A percentile compares a stretch with the other conserved stretches of the same genome.
Evolutionary conservation across 2,113 vertebrate species (phyloP).

Genomic region (Lophotis ruficrista): DNA sequence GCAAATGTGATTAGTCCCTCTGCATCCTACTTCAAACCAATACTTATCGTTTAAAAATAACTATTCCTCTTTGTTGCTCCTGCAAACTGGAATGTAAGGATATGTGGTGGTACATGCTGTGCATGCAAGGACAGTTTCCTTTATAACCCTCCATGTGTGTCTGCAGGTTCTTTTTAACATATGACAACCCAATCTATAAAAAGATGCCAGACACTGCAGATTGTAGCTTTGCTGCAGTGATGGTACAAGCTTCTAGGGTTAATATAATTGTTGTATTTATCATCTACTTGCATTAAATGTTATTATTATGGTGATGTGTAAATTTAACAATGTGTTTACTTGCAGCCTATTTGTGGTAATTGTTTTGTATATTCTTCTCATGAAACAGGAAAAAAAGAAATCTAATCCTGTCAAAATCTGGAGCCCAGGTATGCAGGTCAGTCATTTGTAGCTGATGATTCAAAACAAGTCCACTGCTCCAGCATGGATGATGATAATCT

Average conservation of each 20-base stretch:
- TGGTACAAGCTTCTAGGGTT: neutral
- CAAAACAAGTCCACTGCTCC: neutral
- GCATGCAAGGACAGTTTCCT: neutral
- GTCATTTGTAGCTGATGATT: neutral
- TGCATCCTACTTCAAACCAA: neutral
- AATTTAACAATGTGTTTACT: neutral
- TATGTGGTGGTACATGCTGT: neutral
- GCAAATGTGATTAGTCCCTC: slow-evolving; percentile 1
- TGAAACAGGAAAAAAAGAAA: neutral
- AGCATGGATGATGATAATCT: neutral
- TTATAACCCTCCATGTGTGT: neutral
- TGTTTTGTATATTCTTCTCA: neutral
- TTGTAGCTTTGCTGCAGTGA: neutral
- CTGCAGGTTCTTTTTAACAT: neutral
- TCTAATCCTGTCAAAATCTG: neutral
- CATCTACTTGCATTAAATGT: neutral
- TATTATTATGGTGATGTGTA: neutral
- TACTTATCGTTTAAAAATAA: neutral
- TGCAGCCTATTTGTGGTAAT: neutral
- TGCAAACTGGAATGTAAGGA: neutral
- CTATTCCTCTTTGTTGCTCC: neutral
- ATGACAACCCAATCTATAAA: neutral
- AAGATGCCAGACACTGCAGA: neutral
- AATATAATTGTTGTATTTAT: neutral
- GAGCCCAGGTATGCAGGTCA: neutral